Evolutionary conservation across 2,888 invertebrate genomes (phyloP).

Genomic region (Heteromyza rotundicornis): DNA sequence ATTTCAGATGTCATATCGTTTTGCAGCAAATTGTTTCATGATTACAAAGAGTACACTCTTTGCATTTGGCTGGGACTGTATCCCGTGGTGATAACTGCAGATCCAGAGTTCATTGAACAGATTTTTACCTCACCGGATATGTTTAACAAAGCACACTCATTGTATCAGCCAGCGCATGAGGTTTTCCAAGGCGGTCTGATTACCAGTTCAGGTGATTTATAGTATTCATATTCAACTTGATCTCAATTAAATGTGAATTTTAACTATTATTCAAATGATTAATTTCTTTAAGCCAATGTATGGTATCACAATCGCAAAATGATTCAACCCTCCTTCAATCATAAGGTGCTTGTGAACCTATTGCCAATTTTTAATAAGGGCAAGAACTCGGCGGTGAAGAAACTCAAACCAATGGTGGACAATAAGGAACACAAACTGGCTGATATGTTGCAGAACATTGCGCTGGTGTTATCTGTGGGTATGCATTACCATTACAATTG

Average conservation of each 20-base stretch:
- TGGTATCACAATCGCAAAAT: slow-evolving; percentile 31
- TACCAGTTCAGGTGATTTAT: neutral
- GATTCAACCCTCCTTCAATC: slow-evolving; percentile 30
- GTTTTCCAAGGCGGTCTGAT: neutral
- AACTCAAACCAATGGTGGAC: slow-evolving; percentile 20
- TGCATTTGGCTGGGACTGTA: slow-evolving; percentile 20
- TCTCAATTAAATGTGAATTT: slow-evolving; percentile 26
- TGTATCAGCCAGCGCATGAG: neutral
- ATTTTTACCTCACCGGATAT: slow-evolving; percentile 23
- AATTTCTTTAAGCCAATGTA: slow-evolving; percentile 8
- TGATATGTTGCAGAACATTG: slow-evolving; percentile 18
- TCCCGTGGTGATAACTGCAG: slow-evolving; percentile 23
- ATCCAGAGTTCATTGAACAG: slow-evolving; percentile 22
- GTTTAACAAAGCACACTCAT: slow-evolving; percentile 13
- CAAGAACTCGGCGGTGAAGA: slow-evolving; percentile 18
- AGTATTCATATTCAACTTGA: slow-evolving; percentile 3
- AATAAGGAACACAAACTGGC: slow-evolving; percentile 19
- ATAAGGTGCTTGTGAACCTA: slow-evolving; percentile 27
- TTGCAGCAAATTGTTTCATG: neutral
- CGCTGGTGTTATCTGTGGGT: slow-evolving; percentile 27
- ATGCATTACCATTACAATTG: no score
- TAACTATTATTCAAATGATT: no score
- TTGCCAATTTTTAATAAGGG: slow-evolving; percentile 29
- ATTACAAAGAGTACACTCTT: neutral
- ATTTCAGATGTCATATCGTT: neutral